These are phyloP conservation scores for Chrysaora quinquecirrha DNA, from an alignment of 30 jellyfish, hydroid and myxozoan genomes.

Conservation along the genomic window DNA sequence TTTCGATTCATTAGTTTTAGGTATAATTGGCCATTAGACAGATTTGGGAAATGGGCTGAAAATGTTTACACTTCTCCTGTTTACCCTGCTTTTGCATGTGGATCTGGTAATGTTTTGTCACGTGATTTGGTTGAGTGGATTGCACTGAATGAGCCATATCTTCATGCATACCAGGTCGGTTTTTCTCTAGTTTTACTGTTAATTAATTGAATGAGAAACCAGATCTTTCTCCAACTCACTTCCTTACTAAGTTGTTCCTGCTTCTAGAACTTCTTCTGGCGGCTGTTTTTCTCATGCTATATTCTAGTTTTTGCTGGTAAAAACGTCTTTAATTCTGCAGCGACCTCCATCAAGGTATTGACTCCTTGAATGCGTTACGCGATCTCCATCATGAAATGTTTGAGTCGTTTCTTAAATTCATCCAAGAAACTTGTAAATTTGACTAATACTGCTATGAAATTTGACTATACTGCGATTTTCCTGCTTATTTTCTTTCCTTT, in stretches of 20 bases:
- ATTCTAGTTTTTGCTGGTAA: neutral
- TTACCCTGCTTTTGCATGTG: conserved; percentile 98
- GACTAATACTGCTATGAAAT: no score
- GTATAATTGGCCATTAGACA: conserved; percentile 80
- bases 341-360: no score
- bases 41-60: conserved; percentile 97
- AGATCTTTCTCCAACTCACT: neutral
- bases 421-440: no score
- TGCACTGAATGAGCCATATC: conserved; percentile 44
- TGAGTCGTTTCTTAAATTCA: no score
- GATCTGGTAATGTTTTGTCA: conserved; percentile 88
- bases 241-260: neutral
- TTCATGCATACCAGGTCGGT: conserved; percentile 77
- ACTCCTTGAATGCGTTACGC: no score
- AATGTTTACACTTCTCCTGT: conserved; percentile 47
- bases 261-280: neutral
- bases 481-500: no score
- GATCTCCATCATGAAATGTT: no score
- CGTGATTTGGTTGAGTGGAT: conserved; percentile 75
- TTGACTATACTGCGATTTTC: no score
- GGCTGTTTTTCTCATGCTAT: neutral
- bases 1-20: conserved; percentile 64
- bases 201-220: neutral
- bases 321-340: no score
- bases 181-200: neutral